A percentile compares a stretch with the other conserved stretches of the same genome.
Conservation (phyloP, 2,888 invertebrate genomes). For the Callyntrura sp. region DNA sequence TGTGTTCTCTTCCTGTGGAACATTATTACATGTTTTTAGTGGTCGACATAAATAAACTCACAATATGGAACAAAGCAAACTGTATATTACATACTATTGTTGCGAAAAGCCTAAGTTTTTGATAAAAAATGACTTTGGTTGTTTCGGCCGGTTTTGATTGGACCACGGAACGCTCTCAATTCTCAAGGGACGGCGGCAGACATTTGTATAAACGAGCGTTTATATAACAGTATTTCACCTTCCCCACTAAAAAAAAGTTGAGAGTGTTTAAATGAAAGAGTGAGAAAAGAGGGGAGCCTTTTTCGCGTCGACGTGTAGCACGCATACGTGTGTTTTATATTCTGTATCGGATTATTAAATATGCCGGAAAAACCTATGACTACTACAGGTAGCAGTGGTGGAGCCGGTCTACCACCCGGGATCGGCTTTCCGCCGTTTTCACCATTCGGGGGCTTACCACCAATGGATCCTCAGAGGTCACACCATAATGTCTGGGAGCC, state of each 20-base stretch:
- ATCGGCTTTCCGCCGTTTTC: constrained; percentile 83
- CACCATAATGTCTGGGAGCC: constrained; percentile 80
- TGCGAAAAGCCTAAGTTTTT: constrained; percentile 31
- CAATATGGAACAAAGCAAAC: constrained; percentile 34
- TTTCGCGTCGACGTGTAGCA: not conserved
- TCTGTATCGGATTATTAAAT: constrained; percentile 68
- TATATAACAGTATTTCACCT: constrained; percentile 31
- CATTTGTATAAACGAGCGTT: not conserved
- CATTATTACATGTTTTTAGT: not conserved
- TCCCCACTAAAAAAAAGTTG: constrained; percentile 1
- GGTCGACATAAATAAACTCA: not conserved
- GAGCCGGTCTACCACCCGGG: constrained; percentile 82
- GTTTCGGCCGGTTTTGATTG: constrained; percentile 63
- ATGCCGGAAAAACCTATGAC: constrained; percentile 84
- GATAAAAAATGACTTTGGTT: constrained; percentile 34
- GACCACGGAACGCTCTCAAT: not conserved
- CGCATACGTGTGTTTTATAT: constrained; percentile 34
- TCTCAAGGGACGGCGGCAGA: constrained; percentile 26
- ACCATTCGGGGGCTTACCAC: constrained; percentile 81
- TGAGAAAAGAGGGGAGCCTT: constrained; percentile 39
- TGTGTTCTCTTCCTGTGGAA: constrained; percentile 15
- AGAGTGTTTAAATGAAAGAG: constrained; percentile 59
- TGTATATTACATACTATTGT: not conserved
- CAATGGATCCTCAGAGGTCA: constrained; percentile 79
- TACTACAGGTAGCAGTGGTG: constrained; percentile 81